phyloP scores from a whole-genome alignment of 1,140 invertebrate species.

The Chelonus insularis region DNA sequence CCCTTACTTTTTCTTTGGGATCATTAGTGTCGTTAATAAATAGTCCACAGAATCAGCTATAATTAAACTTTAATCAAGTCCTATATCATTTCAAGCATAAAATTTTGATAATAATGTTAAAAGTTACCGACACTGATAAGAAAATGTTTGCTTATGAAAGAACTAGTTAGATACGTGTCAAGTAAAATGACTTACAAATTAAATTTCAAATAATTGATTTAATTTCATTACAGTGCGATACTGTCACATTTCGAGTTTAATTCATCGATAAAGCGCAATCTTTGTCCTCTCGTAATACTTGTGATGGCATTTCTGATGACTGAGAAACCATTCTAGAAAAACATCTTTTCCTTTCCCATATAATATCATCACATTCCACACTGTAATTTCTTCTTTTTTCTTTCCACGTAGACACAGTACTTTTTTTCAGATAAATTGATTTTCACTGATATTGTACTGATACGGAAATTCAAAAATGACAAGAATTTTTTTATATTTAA shows the following conservation, averaged over 20 bases:
- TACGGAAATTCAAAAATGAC: too few relatives aligned
- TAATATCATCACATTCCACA: neutral
- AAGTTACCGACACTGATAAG: neutral
- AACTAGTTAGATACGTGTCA: neutral
- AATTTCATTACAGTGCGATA: neutral
- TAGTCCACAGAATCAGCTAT: too few relatives aligned
- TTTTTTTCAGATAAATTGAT: neutral
- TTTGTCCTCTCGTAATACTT: neutral
- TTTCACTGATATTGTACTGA: neutral
- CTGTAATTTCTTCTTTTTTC: neutral
- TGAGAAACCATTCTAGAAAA: neutral
- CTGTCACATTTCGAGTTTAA: neutral
- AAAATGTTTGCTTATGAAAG: neutral
- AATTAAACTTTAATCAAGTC: neutral
- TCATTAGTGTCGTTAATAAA: too few relatives aligned
- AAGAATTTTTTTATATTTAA: too few relatives aligned
- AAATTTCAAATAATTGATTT: neutral
- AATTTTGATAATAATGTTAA: neutral
- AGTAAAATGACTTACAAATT: neutral
- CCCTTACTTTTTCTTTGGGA: too few relatives aligned
- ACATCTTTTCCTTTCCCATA: neutral
- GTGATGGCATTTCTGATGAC: neutral
- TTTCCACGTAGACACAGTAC: neutral
- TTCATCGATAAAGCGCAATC: neutral
- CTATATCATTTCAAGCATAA: neutral